These are phyloP conservation scores for Panopea generosa DNA, from an alignment of 2,888 invertebrate species.

Conservation along the genomic window DNA sequence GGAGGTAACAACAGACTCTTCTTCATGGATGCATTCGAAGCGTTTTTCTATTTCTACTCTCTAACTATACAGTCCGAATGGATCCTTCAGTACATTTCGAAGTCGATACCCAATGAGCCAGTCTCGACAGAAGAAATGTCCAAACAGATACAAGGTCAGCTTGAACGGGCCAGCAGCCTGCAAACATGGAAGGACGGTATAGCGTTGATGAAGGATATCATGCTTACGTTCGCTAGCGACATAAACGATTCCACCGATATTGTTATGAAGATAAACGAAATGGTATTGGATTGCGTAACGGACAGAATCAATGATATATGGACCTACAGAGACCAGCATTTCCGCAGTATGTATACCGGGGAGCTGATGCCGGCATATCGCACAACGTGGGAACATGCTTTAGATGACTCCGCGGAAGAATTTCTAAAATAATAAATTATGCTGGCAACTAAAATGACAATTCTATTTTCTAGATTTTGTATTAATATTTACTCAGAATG, in stretches of 20 bases:
- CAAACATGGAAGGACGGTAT: background rate
- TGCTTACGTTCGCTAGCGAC: slow-evolving; percentile 1
- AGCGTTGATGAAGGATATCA: background rate
- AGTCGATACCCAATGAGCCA: background rate
- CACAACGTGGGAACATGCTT: slow-evolving; percentile 1
- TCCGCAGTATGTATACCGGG: background rate
- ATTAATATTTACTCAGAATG: too few relatives aligned
- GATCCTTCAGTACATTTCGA: background rate
- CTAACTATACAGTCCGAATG: slow-evolving; percentile 6
- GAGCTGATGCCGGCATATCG: background rate
- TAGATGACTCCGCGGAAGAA: too few relatives aligned
- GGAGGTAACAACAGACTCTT: too few relatives aligned
- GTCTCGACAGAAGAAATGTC: background rate
- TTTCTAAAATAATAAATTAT: too few relatives aligned
- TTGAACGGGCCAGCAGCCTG: background rate
- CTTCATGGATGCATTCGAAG: too few relatives aligned
- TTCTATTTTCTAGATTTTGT: too few relatives aligned
- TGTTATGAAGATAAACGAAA: background rate
- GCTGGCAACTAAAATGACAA: too few relatives aligned
- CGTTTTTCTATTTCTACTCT: background rate
- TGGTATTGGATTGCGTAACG: background rate
- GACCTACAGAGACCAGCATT: slow-evolving; percentile 3
- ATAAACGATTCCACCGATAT: background rate
- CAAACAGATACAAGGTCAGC: background rate
- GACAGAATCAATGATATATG: background rate